Evolutionary conservation across 2,888 invertebrate genomes (phyloP), one percentile per base, ranked within the genome.

Genomic region (Scaptomyza flava): DNA sequence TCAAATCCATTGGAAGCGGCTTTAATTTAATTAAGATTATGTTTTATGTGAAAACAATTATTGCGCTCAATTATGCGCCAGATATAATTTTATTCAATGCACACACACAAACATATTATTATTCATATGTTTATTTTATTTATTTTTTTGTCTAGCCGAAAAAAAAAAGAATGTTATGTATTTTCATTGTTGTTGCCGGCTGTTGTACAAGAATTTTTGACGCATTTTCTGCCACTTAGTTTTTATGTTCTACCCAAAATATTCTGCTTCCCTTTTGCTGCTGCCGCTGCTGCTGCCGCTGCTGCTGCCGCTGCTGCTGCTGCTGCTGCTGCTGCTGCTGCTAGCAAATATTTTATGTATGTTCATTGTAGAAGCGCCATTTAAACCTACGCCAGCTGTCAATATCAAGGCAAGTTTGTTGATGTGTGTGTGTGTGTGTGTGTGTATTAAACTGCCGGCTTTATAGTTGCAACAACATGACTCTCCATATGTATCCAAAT

Each of bases 41-140:
- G 27, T 46, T 48, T 59, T 60, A 60, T 64, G 48, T 48, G 36
- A 50, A 65, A 58, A 75, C 77, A 62, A 64, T 78, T 81, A 76
- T 78, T 63, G 68, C 68, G 69, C 80, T 79, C 73, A 79, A 77
- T 77, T 77, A 79, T 77, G 77, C 59, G 54, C 41, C 54, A 57
- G 68, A 58, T 63, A 78, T 78, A 75, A 78, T 81, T 78, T 63
- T 52, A 64, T 75, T 81, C 41, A 42, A 47, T 42, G 48, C 34
- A 34, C 34, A 34, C 34, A 34, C 34, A 34, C 34, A 34, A 12
- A 4, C 34, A 34, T 12, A 12, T 27, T 27, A 36, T 34, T 27
- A 20, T 30, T 30, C 6, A 31, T 20, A 23, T 46, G 57, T 27
- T 34, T 9, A 17, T 42, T 34, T 34, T 41, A 5, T 46, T 9